Percentiles rank a stretch among this genome's conserved stretches.
phyloP scores from a whole-genome alignment of 2,888 invertebrate species.

The Malthinus flaveolus region DNA sequence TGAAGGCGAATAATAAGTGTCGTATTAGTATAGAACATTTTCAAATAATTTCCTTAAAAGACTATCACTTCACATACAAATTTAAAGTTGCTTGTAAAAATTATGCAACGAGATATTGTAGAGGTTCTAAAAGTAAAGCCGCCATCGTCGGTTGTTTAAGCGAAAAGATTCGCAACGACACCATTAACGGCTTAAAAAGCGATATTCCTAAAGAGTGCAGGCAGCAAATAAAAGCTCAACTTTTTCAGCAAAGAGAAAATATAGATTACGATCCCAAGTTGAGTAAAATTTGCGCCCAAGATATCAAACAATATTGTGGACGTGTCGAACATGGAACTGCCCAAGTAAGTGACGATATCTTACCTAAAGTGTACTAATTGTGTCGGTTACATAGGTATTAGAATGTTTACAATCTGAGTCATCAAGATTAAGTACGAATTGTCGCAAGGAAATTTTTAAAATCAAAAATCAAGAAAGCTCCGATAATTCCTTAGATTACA shows the following conservation, averaged over 20 bases:
- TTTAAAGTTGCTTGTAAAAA: conserved; percentile 93
- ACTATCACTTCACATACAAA: conserved; percentile 90
- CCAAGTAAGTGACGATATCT: conserved; percentile 50
- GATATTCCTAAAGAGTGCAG: conserved; percentile 86
- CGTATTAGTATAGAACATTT: conserved; percentile 95
- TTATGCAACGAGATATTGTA: conserved; percentile 71
- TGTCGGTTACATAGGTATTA: conserved; percentile 61
- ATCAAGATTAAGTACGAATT: conserved; percentile 66
- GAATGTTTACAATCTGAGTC: conserved; percentile 75
- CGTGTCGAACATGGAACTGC: conserved; percentile 69
- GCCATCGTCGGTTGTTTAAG: conserved; percentile 88
- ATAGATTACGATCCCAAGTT: conserved; percentile 84
- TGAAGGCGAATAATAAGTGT: conserved; percentile 81
- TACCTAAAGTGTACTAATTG: not conserved
- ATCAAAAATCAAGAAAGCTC: conserved; percentile 83
- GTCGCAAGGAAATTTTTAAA: conserved; percentile 82
- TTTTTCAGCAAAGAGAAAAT: conserved; percentile 90
- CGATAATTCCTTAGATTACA: conserved; percentile 87
- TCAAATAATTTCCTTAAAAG: conserved; percentile 90
- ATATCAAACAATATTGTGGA: conserved; percentile 75
- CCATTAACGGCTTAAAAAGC: conserved; percentile 73
- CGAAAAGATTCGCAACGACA: conserved; percentile 88
- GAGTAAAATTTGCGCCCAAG: conserved; percentile 77
- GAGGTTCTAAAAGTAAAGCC: conserved; percentile 72
- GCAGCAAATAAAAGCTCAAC: conserved; percentile 86